phyloP scores from a whole-genome alignment of 92 coral and sea anemone genomes.

The Chrysogorgia sp. region DNA sequence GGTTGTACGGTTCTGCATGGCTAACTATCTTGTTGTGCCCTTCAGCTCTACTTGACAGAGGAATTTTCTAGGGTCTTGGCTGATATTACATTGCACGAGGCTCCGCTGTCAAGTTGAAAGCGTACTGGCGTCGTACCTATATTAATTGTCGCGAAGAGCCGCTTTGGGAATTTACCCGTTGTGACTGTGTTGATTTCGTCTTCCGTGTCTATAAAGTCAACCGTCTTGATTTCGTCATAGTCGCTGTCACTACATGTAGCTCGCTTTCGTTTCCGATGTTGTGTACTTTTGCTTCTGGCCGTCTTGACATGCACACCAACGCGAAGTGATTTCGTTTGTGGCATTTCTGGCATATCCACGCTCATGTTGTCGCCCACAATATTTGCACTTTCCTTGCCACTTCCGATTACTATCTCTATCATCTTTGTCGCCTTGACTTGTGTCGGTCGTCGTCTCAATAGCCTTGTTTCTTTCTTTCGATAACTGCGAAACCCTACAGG shows the following conservation, averaged over 20 bases:
- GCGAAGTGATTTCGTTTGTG: slow-evolving; percentile 26
- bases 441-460: slow-evolving; percentile 15
- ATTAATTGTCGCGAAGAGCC: too few relatives aligned
- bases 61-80: too few relatives aligned
- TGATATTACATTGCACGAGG: too few relatives aligned
- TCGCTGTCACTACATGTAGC: background rate
- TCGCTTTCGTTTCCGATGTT: background rate
- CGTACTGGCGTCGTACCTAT: too few relatives aligned
- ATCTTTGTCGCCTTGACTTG: background rate
- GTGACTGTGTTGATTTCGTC: background rate
- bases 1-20: too few relatives aligned
- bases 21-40: too few relatives aligned
- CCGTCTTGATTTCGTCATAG: background rate
- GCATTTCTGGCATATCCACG: slow-evolving; percentile 3
- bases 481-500: slow-evolving; percentile 40
- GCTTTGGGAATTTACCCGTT: too few relatives aligned
- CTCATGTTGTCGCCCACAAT: slow-evolving; percentile 39
- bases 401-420: too few relatives aligned
- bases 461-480: slow-evolving; percentile 44
- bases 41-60: too few relatives aligned
- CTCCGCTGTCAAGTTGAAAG: too few relatives aligned
- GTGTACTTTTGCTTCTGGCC: slow-evolving; percentile 18
- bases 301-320: slow-evolving; percentile 7
- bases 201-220: background rate
- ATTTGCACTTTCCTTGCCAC: too few relatives aligned